phyloP scores from a whole-genome alignment of 2,888 invertebrate species.

The Nezara viridula region DNA sequence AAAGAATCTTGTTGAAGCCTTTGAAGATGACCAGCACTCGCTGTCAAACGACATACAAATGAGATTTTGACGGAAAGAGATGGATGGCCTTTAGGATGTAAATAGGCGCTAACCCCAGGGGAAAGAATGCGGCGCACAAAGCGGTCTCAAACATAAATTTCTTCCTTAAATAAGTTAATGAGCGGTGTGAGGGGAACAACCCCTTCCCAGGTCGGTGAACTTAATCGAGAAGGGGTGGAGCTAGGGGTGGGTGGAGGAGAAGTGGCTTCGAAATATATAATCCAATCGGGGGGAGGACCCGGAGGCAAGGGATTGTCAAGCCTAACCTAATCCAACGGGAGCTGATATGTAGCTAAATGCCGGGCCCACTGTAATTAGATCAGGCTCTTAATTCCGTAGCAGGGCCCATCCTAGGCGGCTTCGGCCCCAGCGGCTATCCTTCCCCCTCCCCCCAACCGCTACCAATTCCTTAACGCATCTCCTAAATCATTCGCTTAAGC shows the following conservation, averaged over 20 bases:
- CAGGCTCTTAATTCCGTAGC: background rate
- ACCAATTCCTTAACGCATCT: background rate
- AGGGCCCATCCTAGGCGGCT: background rate
- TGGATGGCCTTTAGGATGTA: conserved; percentile 20
- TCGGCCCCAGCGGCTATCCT: background rate
- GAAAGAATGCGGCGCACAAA: background rate
- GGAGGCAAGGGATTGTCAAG: conserved; percentile 17
- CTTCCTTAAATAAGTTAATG: background rate
- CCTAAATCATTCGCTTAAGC: conserved; percentile 1
- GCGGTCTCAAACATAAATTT: conserved; percentile 9
- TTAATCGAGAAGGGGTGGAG: background rate
- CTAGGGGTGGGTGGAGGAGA: background rate
- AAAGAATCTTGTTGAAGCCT: background rate
- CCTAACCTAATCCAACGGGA: conserved; percentile 23
- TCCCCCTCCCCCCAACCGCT: background rate
- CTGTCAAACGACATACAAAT: background rate
- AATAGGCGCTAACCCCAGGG: background rate
- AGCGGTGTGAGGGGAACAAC: background rate
- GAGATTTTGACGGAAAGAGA: background rate
- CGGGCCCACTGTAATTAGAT: conserved; percentile 27
- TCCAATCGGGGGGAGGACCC: conserved; percentile 1
- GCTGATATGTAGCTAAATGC: conserved; percentile 36
- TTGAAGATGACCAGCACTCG: background rate
- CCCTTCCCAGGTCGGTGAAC: conserved; percentile 40
- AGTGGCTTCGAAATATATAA: conserved; percentile 21